Percentiles rank a stretch among this genome's conserved stretches.
phyloP scores from a whole-genome alignment of 2,888 invertebrate genomes.

The Autographa pulchrina region DNA sequence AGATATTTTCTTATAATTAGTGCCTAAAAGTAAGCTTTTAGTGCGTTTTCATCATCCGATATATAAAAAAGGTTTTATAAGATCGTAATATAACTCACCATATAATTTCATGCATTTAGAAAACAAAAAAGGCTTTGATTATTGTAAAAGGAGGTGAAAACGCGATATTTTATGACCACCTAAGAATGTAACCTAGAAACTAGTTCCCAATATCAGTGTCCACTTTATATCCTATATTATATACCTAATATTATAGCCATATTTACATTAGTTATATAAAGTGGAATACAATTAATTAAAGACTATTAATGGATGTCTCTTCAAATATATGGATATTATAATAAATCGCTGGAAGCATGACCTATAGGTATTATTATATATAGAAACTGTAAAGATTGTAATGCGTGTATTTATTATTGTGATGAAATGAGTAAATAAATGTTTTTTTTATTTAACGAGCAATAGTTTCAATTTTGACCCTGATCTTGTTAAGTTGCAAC shows the following conservation, averaged over 20 bases:
- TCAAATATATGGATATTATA: constrained; percentile 35
- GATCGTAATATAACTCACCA: too few species aligned
- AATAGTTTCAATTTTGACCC: constrained; percentile 7
- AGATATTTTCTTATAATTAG: constrained; percentile 50
- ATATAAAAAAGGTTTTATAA: not conserved
- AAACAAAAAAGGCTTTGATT: not conserved
- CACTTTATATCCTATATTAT: constrained; percentile 47
- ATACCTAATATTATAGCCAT: constrained; percentile 32
- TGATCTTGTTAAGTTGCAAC: not conserved
- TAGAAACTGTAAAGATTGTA: constrained; percentile 63
- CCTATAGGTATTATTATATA: constrained; percentile 49
- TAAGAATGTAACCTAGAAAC: constrained; percentile 36
- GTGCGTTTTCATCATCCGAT: constrained; percentile 34
- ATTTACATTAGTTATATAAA: constrained; percentile 46
- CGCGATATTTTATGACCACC: constrained; percentile 39
- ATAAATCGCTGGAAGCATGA: constrained; percentile 53
- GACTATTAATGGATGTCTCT: constrained; percentile 52
- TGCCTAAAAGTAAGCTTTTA: constrained; percentile 55
- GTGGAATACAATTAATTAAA: constrained; percentile 58
- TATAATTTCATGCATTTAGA: too few species aligned
- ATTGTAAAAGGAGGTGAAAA: constrained; percentile 23
- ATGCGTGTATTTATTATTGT: constrained; percentile 72
- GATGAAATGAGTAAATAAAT: constrained; percentile 73
- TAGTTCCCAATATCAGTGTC: constrained; percentile 55
- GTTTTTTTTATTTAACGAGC: constrained; percentile 39